Evolutionary conservation across 2,888 invertebrate species (phyloP).

Genomic region (Ophonus ardosiacus): DNA sequence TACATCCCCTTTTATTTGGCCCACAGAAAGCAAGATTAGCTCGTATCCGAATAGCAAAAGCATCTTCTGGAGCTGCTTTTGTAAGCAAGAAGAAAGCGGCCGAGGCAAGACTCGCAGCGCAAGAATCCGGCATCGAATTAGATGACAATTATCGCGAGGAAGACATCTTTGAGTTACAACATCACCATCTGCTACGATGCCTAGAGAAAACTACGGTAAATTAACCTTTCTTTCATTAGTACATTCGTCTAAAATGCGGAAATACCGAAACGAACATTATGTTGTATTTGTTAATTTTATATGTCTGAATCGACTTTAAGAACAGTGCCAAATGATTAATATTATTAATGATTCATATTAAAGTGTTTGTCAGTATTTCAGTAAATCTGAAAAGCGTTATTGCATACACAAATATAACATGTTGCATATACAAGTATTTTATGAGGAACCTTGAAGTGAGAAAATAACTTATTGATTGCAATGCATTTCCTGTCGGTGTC

Average conservation of each 20-base stretch:
- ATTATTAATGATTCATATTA: slow-evolving; percentile 9
- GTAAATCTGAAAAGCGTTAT: neutral
- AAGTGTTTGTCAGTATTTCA: neutral
- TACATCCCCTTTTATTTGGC: slow-evolving; percentile 40
- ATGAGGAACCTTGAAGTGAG: neutral
- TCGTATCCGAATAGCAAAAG: slow-evolving; percentile 98
- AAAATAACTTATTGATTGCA: neutral
- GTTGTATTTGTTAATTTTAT: neutral
- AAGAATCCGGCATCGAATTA: slow-evolving; percentile 93
- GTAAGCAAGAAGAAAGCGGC: slow-evolving; percentile 99
- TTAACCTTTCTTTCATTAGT: neutral
- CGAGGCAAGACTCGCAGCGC: slow-evolving; percentile 94
- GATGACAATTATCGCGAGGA: slow-evolving; percentile 94
- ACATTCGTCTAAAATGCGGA: slow-evolving; percentile 5
- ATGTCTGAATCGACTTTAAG: slow-evolving; percentile 15
- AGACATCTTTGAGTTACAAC: slow-evolving; percentile 99
- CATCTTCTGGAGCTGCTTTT: slow-evolving; percentile 98
- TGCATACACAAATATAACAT: neutral
- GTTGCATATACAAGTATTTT: neutral
- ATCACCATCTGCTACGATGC: slow-evolving; percentile 98
- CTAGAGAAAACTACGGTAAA: slow-evolving; percentile 97
- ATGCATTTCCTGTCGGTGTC: neutral
- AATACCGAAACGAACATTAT: neutral
- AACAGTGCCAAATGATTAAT: slow-evolving; percentile 16
- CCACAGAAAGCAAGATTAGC: slow-evolving; percentile 99